These are phyloP conservation scores for Priocnemis perturbator DNA, from an alignment of 2,888 invertebrate species.

Conservation along the genomic window DNA sequence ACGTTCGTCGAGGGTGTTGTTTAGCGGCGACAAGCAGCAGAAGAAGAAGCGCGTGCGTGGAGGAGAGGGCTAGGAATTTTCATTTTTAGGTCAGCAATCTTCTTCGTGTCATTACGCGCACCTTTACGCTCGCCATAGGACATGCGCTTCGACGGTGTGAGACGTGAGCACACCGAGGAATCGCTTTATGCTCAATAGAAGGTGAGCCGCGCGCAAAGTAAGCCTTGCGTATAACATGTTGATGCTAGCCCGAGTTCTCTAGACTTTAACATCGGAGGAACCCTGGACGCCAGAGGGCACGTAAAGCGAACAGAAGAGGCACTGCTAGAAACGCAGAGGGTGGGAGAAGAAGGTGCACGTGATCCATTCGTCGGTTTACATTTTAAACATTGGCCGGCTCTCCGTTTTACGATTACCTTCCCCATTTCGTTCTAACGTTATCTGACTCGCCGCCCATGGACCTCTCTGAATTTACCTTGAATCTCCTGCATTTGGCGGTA, in stretches of 20 bases:
- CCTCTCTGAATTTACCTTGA: background rate
- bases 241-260: background rate
- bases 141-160: conserved; percentile 11
- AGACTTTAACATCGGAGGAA: too few species aligned
- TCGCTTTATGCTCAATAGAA: background rate
- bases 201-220: conserved; percentile 8
- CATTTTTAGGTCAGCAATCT: too few species aligned
- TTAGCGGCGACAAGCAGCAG: background rate
- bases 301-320: too few species aligned
- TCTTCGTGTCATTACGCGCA: too few species aligned
- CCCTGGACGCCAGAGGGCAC: too few species aligned
- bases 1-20: too few species aligned
- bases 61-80: too few species aligned
- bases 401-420: conserved; percentile 38
- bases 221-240: background rate
- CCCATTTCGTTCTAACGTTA: conserved; percentile 49
- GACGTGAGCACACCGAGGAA: conserved; percentile 9
- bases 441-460: conserved; percentile 30
- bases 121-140: conserved; percentile 2
- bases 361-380: too few species aligned
- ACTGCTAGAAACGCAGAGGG: too few species aligned
- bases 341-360: too few species aligned
- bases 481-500: too few species aligned
- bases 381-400: conserved; percentile 19
- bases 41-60: background rate